Evolutionary conservation across 2,113 vertebrate species (phyloP).

Genomic region (Callopanchax toddi): DNA sequence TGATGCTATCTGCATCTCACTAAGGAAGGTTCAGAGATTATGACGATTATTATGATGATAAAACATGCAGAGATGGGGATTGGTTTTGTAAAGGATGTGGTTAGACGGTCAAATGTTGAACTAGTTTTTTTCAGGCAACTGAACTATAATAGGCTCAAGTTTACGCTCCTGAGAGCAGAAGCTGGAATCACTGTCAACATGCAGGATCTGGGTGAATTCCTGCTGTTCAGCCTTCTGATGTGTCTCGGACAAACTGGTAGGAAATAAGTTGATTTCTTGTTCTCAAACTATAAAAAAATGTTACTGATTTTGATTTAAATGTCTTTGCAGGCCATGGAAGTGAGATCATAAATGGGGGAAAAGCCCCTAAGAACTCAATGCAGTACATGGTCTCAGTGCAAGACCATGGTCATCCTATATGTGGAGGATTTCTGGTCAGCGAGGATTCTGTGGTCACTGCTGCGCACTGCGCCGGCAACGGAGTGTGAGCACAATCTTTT

Average conservation of each 20-base stretch:
- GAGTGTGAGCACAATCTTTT: no score
- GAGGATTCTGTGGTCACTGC: slow-evolving; percentile 74
- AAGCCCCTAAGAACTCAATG: slow-evolving; percentile 54
- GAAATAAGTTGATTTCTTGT: neutral
- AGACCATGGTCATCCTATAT: slow-evolving; percentile 46
- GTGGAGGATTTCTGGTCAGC: slow-evolving; percentile 75
- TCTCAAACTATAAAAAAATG: neutral
- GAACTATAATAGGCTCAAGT: slow-evolving; percentile 6
- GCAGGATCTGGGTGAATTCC: neutral
- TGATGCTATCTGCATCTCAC: no score
- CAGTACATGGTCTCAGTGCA: slow-evolving; percentile 77
- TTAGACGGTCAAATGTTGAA: no score
- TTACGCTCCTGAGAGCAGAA: neutral
- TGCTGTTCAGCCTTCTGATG: slow-evolving; percentile 6
- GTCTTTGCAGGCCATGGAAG: slow-evolving; percentile 16
- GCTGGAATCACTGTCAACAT: slow-evolving; percentile 9
- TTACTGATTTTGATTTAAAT: neutral
- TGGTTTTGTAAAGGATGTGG: no score
- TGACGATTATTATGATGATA: no score
- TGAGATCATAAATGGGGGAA: slow-evolving; percentile 75
- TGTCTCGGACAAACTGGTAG: slow-evolving; percentile 23
- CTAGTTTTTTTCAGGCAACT: no score
- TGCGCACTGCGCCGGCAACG: slow-evolving; percentile 56
- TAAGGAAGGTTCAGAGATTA: no score
- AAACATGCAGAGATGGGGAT: no score